These are phyloP conservation scores for Tetragnatha montana DNA, from an alignment of 2,888 invertebrate species.

Conservation along the genomic window DNA sequence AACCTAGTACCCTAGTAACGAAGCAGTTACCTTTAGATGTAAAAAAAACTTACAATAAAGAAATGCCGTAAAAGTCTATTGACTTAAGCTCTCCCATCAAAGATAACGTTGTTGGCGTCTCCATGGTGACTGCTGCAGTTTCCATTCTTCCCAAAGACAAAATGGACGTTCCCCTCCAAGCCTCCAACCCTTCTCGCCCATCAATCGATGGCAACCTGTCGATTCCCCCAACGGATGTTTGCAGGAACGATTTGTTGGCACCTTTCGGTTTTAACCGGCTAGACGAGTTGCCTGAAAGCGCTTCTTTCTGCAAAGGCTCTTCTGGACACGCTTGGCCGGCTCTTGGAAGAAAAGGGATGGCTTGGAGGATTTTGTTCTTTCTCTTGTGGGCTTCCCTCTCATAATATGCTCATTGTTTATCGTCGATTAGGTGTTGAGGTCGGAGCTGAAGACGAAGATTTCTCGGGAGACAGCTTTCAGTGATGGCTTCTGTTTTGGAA, in stretches of 20 bases:
- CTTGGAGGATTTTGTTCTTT: background rate
- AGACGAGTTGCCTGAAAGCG: conserved; percentile 6
- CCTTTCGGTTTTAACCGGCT: background rate
- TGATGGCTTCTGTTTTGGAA: background rate
- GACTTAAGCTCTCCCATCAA: no score
- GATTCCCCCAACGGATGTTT: conserved; percentile 58
- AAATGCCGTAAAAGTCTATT: no score
- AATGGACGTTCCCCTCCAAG: background rate
- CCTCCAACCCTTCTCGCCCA: background rate
- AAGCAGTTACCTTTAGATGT: no score
- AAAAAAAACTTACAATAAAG: no score
- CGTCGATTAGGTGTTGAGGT: background rate
- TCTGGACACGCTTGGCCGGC: background rate
- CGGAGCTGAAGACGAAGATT: background rate
- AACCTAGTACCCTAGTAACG: no score
- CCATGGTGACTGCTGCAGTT: background rate
- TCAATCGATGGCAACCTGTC: background rate
- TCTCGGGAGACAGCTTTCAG: background rate
- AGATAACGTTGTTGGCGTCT: no score
- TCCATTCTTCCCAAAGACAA: background rate
- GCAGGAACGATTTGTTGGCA: conserved; percentile 33
- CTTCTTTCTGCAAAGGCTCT: background rate
- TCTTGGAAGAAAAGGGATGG: background rate
- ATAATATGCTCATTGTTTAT: background rate
- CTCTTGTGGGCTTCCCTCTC: background rate